Evolutionary conservation across 1,140 invertebrate genomes (phyloP).

Genomic region (Leptoteleia sp.): DNA sequence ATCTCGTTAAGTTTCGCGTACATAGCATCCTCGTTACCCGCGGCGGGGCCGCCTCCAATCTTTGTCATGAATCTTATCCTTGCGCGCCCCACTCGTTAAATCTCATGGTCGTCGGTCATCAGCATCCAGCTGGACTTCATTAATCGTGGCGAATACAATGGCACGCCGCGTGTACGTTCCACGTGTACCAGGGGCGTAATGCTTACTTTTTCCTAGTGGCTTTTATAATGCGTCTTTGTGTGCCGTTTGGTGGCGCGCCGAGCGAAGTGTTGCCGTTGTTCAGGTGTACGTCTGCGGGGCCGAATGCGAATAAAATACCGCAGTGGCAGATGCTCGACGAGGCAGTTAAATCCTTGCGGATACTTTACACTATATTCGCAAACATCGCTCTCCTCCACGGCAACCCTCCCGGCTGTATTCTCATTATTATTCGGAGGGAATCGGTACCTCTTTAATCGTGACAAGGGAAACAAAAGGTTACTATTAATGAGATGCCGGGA

Average conservation of each 20-base stretch:
- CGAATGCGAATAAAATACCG: conserved; percentile 63
- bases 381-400: conserved; percentile 52
- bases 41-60: conserved; percentile 66
- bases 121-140: conserved; percentile 69
- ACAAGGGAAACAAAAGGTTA: conserved; percentile 65
- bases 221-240: conserved; percentile 23
- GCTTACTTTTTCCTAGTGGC: conserved; percentile 42
- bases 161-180: conserved; percentile 40
- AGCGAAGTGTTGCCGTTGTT: conserved; percentile 51
- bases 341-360: conserved; percentile 64
- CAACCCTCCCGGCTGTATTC: conserved; percentile 54
- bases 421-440: conserved; percentile 65
- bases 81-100: conserved; percentile 73
- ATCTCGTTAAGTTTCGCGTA: conserved; percentile 60
- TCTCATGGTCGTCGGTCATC: conserved; percentile 68
- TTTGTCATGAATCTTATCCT: conserved; percentile 77
- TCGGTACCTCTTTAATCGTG: conserved; percentile 65
- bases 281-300: conserved; percentile 56
- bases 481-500: conserved; percentile 65
- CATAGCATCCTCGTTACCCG: conserved; percentile 48
- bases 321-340: conserved; percentile 68
- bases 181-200: conserved; percentile 45
- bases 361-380: conserved; percentile 67
- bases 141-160: conserved; percentile 62
- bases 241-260: conserved; percentile 20